A percentile compares a stretch with the other conserved stretches of the same genome.
These are phyloP conservation scores for Drosophila melanocephala DNA, from an alignment of 2,888 invertebrate species.

Conservation along the genomic window DNA sequence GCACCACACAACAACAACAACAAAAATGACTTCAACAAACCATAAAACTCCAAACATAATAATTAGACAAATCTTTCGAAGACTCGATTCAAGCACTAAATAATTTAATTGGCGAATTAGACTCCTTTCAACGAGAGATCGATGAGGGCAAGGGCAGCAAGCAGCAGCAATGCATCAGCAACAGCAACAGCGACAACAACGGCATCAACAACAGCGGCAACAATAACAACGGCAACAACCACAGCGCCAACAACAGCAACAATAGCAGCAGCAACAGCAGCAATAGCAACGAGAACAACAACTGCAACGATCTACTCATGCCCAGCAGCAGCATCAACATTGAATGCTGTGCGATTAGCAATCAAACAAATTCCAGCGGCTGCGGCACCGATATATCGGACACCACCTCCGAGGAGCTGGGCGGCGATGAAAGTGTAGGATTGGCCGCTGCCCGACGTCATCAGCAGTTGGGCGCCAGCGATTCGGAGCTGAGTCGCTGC, in stretches of 20 bases:
- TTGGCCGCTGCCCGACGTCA: constrained; percentile 40
- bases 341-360: constrained; percentile 76
- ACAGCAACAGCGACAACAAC: constrained; percentile 29
- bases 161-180: constrained; percentile 62
- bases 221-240: constrained; percentile 46
- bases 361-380: constrained; percentile 83
- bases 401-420: constrained; percentile 82
- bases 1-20: constrained; percentile 61
- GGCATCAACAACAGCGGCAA: constrained; percentile 38
- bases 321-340: constrained; percentile 51
- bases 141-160: constrained; percentile 83
- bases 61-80: constrained; percentile 85
- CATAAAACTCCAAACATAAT: constrained; percentile 56
- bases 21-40: constrained; percentile 39
- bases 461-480: constrained; percentile 81
- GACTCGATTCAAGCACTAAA: constrained; percentile 86
- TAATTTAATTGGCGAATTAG: constrained; percentile 86
- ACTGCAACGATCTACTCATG: constrained; percentile 49
- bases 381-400: constrained; percentile 84
- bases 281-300: constrained; percentile 40
- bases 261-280: constrained; percentile 56
- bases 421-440: constrained; percentile 60
- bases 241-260: constrained; percentile 37
- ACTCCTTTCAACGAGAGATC: constrained; percentile 86
- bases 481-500: constrained; percentile 84